Conservation (phyloP, 1,140 invertebrate species). For the Penaeus chinensis region DNA sequence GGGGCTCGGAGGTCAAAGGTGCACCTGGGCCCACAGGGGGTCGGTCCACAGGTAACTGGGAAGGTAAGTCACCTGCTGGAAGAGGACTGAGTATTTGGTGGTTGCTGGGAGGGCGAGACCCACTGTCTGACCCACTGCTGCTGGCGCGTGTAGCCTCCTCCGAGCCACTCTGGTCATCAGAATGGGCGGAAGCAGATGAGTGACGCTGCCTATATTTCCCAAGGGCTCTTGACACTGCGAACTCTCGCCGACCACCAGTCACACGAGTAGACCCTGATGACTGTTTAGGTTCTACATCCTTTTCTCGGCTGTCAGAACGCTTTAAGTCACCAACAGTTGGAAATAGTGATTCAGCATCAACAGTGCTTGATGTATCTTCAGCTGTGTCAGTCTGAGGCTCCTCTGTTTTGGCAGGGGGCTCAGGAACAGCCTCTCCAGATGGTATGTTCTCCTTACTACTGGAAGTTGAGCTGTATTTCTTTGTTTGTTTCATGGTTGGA, state of each 20-base stretch:
- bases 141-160: constrained; percentile 63
- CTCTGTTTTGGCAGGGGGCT: constrained; percentile 47
- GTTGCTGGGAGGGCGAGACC: constrained; percentile 63
- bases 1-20: constrained; percentile 31
- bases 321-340: constrained; percentile 61
- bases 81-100: constrained; percentile 59
- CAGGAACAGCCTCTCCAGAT: constrained; percentile 7
- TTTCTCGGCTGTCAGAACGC: constrained; percentile 62
- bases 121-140: constrained; percentile 63
- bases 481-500: constrained; percentile 53
- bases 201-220: constrained; percentile 84
- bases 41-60: constrained; percentile 38
- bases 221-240: constrained; percentile 83
- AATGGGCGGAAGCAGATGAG: constrained; percentile 61
- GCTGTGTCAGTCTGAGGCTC: constrained; percentile 40
- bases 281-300: constrained; percentile 58
- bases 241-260: constrained; percentile 80
- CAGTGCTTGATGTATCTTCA: constrained; percentile 46
- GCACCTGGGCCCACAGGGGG: constrained; percentile 51
- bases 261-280: constrained; percentile 64
- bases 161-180: constrained; percentile 63
- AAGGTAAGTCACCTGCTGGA: constrained; percentile 41
- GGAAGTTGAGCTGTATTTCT: constrained; percentile 40
- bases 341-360: constrained; percentile 55
- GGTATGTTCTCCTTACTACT: constrained; percentile 49